These are phyloP conservation scores for Diachrysia chrysitis DNA, from an alignment of 2,888 invertebrate genomes.

Conservation along the genomic window DNA sequence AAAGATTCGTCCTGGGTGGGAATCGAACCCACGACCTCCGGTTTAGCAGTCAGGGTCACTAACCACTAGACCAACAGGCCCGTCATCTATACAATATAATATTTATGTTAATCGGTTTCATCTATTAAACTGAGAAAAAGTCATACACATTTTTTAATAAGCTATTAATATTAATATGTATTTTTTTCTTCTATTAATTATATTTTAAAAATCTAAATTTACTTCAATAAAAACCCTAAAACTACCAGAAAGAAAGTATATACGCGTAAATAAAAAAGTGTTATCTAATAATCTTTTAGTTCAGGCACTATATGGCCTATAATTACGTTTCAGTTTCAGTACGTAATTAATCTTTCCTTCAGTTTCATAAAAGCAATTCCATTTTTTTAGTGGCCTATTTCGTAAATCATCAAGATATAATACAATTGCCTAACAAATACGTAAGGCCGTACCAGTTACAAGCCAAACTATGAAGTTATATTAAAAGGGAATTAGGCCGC, in stretches of 20 bases:
- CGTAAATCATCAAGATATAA: conserved; percentile 32
- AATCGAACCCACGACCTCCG: too few relatives aligned
- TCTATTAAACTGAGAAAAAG: too few relatives aligned
- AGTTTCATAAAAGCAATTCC: conserved; percentile 11
- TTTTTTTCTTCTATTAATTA: too few relatives aligned
- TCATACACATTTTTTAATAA: too few relatives aligned
- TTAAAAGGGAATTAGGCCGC: conserved; percentile 51
- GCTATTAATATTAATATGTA: too few relatives aligned
- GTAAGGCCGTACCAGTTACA: conserved; percentile 54
- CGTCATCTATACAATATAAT: too few relatives aligned
- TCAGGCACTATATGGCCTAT: neutral
- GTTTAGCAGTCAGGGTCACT: too few relatives aligned
- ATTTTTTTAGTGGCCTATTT: conserved; percentile 22
- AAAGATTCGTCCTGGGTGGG: too few relatives aligned
- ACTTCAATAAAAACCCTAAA: too few relatives aligned
- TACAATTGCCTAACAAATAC: conserved; percentile 21
- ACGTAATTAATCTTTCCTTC: conserved; percentile 13
- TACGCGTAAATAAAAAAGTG: neutral
- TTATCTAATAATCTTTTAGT: neutral
- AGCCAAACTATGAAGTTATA: conserved; percentile 37
- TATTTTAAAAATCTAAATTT: too few relatives aligned
- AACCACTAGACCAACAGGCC: too few relatives aligned
- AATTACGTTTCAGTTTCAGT: neutral
- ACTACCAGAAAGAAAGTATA: neutral
- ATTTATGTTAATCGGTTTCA: too few relatives aligned